These are phyloP conservation scores for Catonia carolina DNA, from an alignment of 2,888 invertebrate genomes.

Conservation along the genomic window DNA sequence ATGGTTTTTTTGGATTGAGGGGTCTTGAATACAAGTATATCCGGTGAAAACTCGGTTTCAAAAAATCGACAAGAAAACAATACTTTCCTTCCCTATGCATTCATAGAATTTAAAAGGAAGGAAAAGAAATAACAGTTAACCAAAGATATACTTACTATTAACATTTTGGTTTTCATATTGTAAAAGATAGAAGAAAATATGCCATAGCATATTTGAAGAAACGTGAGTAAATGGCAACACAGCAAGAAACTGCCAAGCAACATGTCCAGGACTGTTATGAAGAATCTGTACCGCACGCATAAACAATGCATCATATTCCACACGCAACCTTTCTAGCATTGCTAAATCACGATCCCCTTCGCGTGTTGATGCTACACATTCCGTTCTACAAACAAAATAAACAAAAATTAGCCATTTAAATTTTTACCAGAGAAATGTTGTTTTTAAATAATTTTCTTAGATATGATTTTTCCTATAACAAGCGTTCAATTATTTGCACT, in stretches of 20 bases:
- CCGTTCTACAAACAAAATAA: background rate
- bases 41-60: too few relatives aligned
- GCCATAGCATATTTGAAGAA: conserved; percentile 55
- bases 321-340: conserved; percentile 51
- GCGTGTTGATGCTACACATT: background rate
- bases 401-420: too few relatives aligned
- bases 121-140: too few relatives aligned
- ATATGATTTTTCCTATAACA: too few relatives aligned
- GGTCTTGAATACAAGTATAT: too few relatives aligned
- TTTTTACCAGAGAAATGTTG: too few relatives aligned
- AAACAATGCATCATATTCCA: conserved; percentile 68
- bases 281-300: conserved; percentile 60
- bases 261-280: conserved; percentile 62
- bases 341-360: conserved; percentile 12
- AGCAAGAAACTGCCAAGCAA: conserved; percentile 76
- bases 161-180: conserved; percentile 17
- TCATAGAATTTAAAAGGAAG: too few relatives aligned
- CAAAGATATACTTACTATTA: background rate
- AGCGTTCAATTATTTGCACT: too few relatives aligned
- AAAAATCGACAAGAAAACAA: too few relatives aligned
- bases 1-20: too few relatives aligned
- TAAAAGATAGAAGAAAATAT: conserved; percentile 57
- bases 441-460: background rate
- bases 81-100: too few relatives aligned
- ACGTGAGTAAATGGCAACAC: conserved; percentile 61